Percentiles rank a stretch among this genome's conserved stretches.
phyloP scores from a whole-genome alignment of 2,113 vertebrate species.

The Odocoileus hemionus region DNA sequence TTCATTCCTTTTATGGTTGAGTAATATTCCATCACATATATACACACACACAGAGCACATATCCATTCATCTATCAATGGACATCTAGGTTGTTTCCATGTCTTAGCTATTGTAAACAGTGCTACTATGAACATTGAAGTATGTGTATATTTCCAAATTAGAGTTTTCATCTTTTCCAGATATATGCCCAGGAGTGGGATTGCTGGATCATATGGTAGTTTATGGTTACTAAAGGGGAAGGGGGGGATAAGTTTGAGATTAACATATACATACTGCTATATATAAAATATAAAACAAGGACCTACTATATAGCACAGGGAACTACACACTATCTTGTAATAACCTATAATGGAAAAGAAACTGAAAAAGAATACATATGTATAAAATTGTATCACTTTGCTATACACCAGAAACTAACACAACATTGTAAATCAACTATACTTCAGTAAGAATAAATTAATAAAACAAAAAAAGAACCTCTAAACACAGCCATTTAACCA shows the following conservation, averaged over 20 bases:
- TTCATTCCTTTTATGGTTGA: background rate
- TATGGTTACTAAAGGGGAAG: background rate
- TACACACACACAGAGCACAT: background rate
- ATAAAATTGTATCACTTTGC: background rate
- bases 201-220: background rate
- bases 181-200: background rate
- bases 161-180: background rate
- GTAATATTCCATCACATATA: background rate
- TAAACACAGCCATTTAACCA: background rate
- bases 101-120: background rate
- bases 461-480: background rate
- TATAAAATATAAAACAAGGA: background rate
- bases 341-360: background rate
- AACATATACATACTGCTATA: background rate
- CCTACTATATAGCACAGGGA: background rate
- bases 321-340: background rate
- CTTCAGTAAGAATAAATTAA: background rate
- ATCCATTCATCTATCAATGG: background rate
- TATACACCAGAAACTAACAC: background rate
- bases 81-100: background rate
- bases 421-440: background rate
- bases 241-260: background rate
- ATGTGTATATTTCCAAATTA: background rate
- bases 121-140: background rate
- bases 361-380: background rate